Percentiles rank a stretch among this genome's conserved stretches.
phyloP scores from a whole-genome alignment of 1,140 invertebrate species.

The Trinorchestia longiramus region DNA sequence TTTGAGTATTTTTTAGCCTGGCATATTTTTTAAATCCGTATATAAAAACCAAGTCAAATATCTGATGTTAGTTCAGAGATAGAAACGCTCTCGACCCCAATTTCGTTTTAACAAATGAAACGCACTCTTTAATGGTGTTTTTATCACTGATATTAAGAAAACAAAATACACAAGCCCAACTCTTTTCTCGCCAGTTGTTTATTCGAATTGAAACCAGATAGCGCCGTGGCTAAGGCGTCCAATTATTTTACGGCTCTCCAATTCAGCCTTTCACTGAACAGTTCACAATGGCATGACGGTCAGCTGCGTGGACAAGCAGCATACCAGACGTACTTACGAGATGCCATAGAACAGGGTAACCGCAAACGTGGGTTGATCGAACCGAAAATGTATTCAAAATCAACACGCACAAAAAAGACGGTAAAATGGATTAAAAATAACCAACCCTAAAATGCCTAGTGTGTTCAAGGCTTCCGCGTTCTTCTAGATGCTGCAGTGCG shows the following conservation, averaged over 20 bases:
- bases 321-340: neutral
- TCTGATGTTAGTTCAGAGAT: no score
- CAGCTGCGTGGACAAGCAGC: no score
- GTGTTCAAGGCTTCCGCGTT: neutral
- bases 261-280: neutral
- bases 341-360: neutral
- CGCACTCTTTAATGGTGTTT: no score
- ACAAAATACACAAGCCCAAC: neutral
- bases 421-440: neutral
- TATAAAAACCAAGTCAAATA: no score
- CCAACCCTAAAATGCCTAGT: neutral
- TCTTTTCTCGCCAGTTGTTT: neutral
- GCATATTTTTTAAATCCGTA: no score
- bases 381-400: neutral
- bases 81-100: no score
- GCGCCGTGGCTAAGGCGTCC: neutral
- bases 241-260: neutral
- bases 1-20: no score
- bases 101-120: no score
- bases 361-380: no score
- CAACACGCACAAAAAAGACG: neutral
- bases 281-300: neutral
- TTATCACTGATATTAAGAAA: no score
- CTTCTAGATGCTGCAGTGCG: neutral
- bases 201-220: neutral